Base-by-base conservation (phyloP, 2,888 invertebrate species). In the Dione vanillae region DNA sequence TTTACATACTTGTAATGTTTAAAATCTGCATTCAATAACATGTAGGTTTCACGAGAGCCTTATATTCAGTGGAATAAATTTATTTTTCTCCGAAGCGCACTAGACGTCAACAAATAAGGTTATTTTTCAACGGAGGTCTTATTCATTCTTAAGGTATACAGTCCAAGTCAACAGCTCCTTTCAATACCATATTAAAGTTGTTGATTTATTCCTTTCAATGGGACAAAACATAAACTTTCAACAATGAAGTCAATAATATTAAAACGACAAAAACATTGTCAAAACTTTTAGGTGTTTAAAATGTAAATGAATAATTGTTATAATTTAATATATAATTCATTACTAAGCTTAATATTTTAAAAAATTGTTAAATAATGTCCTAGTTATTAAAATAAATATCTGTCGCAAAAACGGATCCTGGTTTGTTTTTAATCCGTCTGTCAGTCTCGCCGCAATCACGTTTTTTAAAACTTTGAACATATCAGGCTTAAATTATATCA, bases 91-190 rank as follows among this genome's bases (percentile, higher is more conserved):
- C 83, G 83, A 83, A 90, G 86, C 84, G 82, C 80, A 88, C 87
- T 86, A 90, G 90, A 91, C 87, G 89, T 90, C 91, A 91, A 91
- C 90, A 91, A 91, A 91, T 89, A 91, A 89, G 85, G 86, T 86
- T 89, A 91, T 90, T 89, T 90, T 90, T 90, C 90, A 88, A 89
- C 87, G 85, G 83, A 85, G 79, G 80, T 81, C 85, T 83, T 86
- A 86, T 87, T 84, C 82, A 80, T 86, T 83, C 82, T 84, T 80
- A 83, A 80, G 78, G 79, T 79, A 77, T 81, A 80, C 79, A 82
- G 70, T 71, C 75, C 72, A 69, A 77, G 76, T 77, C 73, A 76
- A 77, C 74, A 78, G 71, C 72, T 72, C 70, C 78, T 75, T 74
- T 76, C 75, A 75, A 69, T 74, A 65, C 59, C 61, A 72, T 71